A percentile compares a stretch with the other conserved stretches of the same genome.
These are phyloP conservation scores for Cephus runcator DNA, from an alignment of 2,888 invertebrate species.

Conservation along the genomic window DNA sequence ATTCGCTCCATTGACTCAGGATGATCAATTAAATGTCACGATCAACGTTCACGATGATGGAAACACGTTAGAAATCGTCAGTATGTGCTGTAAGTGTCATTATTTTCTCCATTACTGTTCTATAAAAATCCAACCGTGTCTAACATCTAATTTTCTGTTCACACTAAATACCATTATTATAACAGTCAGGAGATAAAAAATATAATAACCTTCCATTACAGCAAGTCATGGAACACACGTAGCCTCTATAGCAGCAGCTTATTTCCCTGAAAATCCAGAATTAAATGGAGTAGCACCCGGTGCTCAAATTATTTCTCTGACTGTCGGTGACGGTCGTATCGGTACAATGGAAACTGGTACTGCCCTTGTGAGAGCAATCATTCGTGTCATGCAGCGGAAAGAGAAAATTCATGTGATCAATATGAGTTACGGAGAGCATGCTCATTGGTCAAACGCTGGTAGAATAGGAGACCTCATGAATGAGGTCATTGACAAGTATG, in stretches of 20 bases:
- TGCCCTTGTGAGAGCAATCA: conserved; percentile 90
- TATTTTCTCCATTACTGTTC: background rate
- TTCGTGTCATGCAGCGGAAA: conserved; percentile 77
- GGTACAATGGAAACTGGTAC: conserved; percentile 98
- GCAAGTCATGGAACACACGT: conserved; percentile 98
- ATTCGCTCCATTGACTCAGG: conserved; percentile 78
- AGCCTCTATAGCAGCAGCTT: conserved; percentile 93
- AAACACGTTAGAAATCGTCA: conserved; percentile 90
- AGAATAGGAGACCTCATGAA: conserved; percentile 87
- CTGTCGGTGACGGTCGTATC: conserved; percentile 92
- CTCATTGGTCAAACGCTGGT: conserved; percentile 90
- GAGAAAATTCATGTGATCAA: conserved; percentile 91
- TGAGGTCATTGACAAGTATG: conserved; percentile 90
- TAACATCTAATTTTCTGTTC: conserved; percentile 7
- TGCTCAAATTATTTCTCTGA: conserved; percentile 91
- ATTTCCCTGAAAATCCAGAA: conserved; percentile 87
- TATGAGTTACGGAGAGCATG: conserved; percentile 98
- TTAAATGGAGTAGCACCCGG: conserved; percentile 96
- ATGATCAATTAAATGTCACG: conserved; percentile 87
- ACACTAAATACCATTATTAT: conserved; percentile 2
- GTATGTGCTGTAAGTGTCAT: conserved; percentile 86
- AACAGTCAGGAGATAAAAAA: conserved; percentile 8
- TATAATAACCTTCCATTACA: conserved; percentile 53
- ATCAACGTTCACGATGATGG: conserved; percentile 94
- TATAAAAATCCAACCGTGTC: background rate